Evolutionary conservation across 2,113 vertebrate genomes (phyloP), one percentile per base, ranked within the genome.

Genomic region (Rhombomys opimus): DNA sequence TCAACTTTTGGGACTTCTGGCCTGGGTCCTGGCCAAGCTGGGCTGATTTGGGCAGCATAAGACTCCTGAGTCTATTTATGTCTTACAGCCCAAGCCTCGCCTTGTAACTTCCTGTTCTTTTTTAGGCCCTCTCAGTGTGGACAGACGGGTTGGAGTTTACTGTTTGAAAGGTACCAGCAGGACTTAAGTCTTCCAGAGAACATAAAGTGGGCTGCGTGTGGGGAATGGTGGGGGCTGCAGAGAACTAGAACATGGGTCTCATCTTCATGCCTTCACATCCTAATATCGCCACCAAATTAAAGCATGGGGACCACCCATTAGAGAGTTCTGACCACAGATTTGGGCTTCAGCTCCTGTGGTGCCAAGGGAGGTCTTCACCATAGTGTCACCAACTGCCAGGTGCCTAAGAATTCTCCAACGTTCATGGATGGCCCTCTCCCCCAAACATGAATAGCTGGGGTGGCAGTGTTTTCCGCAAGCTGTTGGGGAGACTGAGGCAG

Each of bases 401-500:
- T 14, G 18, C 30, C 0, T 68, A 23, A 35, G 59, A 25, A 46
- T 85, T 17, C 59, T 17, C 9, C 22, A 52, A 81, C 46, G 54
- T 32, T 88, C 59, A 52, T 15, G 27, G 82, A 38, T 70, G 46
- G 5, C 4, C 0, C 25, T 46, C 50, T 2, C 57, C 30, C 20
- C 12, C 4, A 61, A 85, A 22, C 8, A 30, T 20, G 9, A 72
- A 72, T 32, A 59, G 80, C 35, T 91, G 6, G 23, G 2, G n/a
- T 46, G 59, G 15, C 61, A 38, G 14, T 46, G 27, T 27, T 81
- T 85, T 85, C 22, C 68, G 77, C 2, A 38, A 91, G 78, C 5
- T 85, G 38, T 50, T 46, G 67, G n/a, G 46, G 77, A 95, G 90
- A 86, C 50, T 1, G 59, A 93, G 78, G 82, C 54, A 78, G 70